phyloP scores from a whole-genome alignment of 2,113 vertebrate species.

The Dinomys branickii region DNA sequence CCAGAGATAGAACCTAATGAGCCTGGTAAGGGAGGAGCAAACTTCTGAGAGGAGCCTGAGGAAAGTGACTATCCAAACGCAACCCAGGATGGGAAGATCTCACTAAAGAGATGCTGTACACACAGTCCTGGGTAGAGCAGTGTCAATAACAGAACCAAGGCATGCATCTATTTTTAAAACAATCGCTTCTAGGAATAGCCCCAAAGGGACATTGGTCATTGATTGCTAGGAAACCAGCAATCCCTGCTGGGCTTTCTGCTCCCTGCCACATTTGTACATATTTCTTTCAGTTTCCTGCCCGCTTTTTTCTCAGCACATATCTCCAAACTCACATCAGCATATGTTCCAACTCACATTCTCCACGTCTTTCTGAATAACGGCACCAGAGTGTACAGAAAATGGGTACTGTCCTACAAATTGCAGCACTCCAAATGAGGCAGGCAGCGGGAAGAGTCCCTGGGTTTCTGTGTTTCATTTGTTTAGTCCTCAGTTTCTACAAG shows the following conservation, averaged over 20 bases:
- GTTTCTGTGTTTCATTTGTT: neutral
- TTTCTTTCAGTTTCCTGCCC: conserved; percentile 25
- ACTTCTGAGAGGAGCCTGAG: neutral
- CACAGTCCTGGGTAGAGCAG: neutral
- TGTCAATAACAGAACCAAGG: conserved; percentile 50
- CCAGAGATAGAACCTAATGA: neutral
- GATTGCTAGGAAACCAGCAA: conserved; percentile 74
- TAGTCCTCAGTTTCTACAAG: neutral
- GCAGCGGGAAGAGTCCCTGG: neutral
- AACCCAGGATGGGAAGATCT: conserved; percentile 1
- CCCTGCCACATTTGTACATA: neutral
- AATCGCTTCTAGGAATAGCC: conserved; percentile 65
- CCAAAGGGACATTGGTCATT: conserved; percentile 51
- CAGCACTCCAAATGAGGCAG: neutral
- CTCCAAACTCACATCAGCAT: neutral
- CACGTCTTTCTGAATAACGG: conserved; percentile 18
- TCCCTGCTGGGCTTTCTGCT: conserved; percentile 52
- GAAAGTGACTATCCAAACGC: neutral
- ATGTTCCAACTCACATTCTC: neutral
- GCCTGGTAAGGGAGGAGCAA: neutral
- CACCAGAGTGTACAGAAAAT: neutral
- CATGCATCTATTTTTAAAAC: conserved; percentile 63
- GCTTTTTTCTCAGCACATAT: neutral
- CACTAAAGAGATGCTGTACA: neutral
- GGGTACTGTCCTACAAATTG: neutral